Evolutionary conservation across 92 coral and sea anemone genomes (phyloP), one percentile per base, ranked within the genome.

Genomic region (Bergia sp.): DNA sequence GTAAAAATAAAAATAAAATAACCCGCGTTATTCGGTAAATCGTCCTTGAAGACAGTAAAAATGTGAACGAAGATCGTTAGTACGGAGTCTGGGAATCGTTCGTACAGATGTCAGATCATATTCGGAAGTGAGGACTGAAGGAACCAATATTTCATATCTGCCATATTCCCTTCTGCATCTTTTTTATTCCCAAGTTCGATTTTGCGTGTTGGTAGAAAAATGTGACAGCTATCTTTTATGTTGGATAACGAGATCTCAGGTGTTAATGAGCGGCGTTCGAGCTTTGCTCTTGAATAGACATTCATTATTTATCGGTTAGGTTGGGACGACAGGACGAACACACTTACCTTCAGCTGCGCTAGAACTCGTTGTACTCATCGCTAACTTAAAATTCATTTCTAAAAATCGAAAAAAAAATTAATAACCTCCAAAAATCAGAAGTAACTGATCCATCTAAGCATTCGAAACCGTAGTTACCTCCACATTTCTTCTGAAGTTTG

Each of bases 401-500:
- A 80, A 20, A 82, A 80, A 29, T 42, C 36, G 53, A 93, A 76
- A 73, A 57, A 50, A 37, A 6, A 47, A 36, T 39, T 72, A 6
- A 66, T 77, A n/a, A 38, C 66, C 5, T 49, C 16, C 5, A 45
- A 16, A 13, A 44, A 45, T 0, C n/a, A 37, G 23, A 45, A 82
- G 73, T 7, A 16, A 37, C 13, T 36, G 11, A 76, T 18, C 47
- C 43, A 12, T 29, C 5, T 18, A 45, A 44, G 44, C 9, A 71
- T 23, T 45, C 49, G 37, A 47, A 37, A 41, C 67, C 53, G 29
- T 81, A 58, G 86, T 89, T 37, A 95, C 99, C 99, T 93, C 99
- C 99, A 79, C 99, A 97, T 92, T 97, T 97, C 91, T 97, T 97
- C 92, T 97, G 99, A 55, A 97, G 92, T 89, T 97, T 97, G 89